A percentile compares a stretch with the other conserved stretches of the same genome.
These are phyloP conservation scores for Jacana jacana DNA, from an alignment of 2,113 vertebrate species.

Conservation along the genomic window DNA sequence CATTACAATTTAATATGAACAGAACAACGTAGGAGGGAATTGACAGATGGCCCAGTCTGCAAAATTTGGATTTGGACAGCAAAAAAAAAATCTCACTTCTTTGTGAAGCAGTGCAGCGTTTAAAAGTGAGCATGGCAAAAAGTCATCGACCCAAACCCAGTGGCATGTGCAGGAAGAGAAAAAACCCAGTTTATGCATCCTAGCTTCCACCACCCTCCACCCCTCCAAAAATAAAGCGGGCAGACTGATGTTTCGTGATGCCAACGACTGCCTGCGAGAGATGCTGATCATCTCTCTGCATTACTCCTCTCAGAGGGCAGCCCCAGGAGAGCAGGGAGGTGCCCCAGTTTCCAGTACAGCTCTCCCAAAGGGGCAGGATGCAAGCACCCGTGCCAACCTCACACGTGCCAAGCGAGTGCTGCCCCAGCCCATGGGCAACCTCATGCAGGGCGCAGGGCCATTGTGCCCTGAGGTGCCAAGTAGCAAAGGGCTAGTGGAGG, in stretches of 20 bases:
- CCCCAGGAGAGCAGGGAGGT: neutral
- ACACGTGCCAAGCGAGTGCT: neutral
- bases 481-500: neutral
- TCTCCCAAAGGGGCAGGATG: neutral
- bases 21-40: conserved; percentile 61
- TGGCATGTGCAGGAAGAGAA: neutral
- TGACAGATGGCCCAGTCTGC: conserved; percentile 63
- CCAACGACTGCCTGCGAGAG: accelerated
- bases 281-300: neutral
- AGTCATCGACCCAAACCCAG: neutral
- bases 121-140: neutral
- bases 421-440: neutral
- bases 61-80: conserved; percentile 54
- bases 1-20: conserved; percentile 61
- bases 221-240: neutral
- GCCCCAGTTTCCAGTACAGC: accelerated
- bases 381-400: neutral
- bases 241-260: accelerated
- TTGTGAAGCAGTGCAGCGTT: neutral
- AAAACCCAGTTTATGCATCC: neutral
- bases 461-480: accelerated
- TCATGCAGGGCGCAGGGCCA: accelerated
- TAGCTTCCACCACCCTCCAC: neutral
- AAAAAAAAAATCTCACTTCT: neutral
- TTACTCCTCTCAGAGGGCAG: neutral